Conservation (phyloP, 37 sponge, comb jelly and placozoan species). For the Beroe ovata region DNA sequence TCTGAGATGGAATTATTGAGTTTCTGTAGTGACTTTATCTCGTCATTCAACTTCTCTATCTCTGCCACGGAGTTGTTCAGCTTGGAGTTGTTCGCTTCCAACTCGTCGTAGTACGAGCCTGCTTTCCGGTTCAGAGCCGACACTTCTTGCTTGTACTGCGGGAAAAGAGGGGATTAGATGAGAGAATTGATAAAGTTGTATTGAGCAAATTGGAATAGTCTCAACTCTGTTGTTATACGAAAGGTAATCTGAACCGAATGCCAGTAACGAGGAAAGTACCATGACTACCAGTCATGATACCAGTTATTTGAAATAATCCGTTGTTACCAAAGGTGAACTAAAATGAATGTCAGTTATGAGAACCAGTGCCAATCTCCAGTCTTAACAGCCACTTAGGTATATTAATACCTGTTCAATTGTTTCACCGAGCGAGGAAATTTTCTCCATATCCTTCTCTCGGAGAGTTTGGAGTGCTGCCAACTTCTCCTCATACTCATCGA, state of each 20-base stretch:
- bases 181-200: too few species aligned
- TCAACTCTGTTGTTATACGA: too few species aligned
- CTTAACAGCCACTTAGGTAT: not conserved
- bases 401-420: constrained; percentile 18
- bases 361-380: not conserved
- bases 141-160: constrained; percentile 57
- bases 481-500: constrained; percentile 38
- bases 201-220: too few species aligned
- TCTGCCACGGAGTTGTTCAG: constrained; percentile 47
- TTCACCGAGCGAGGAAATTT: constrained; percentile 21
- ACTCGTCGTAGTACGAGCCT: constrained; percentile 15
- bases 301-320: too few species aligned
- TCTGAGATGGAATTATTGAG: constrained; percentile 3
- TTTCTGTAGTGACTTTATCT: constrained; percentile 10
- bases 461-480: not conserved
- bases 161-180: not conserved
- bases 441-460: constrained; percentile 64
- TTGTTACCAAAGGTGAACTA: too few species aligned
- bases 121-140: constrained; percentile 31
- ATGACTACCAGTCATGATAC: too few species aligned
- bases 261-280: too few species aligned
- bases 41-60: constrained; percentile 28
- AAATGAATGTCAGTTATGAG: too few species aligned
- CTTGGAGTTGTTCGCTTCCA: constrained; percentile 52
- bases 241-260: too few species aligned